Percentiles rank a stretch among this genome's conserved stretches.
Conservation (phyloP, 2,888 invertebrate genomes). For the Rosalia funebris region DNA sequence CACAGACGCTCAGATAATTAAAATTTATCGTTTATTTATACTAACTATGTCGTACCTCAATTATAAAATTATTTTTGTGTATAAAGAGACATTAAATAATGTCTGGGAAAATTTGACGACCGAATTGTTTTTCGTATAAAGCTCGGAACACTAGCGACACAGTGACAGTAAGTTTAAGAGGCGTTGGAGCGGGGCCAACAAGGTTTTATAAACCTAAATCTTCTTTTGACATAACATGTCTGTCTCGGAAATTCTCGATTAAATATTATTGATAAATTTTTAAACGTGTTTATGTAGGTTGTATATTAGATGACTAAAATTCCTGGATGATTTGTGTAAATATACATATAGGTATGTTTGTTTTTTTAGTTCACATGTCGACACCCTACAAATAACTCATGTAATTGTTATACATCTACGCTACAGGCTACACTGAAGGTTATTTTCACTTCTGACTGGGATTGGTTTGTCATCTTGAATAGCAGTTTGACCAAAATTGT, state of each 20-base stretch:
- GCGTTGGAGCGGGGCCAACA: constrained; percentile 37
- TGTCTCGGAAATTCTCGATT: constrained; percentile 35
- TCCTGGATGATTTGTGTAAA: constrained; percentile 7
- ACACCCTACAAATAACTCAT: constrained; percentile 10
- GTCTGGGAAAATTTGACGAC: constrained; percentile 30
- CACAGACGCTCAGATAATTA: background rate
- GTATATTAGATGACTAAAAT: constrained; percentile 16
- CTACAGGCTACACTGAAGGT: background rate
- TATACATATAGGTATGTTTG: constrained; percentile 8
- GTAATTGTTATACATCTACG: background rate
- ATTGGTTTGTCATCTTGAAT: too few species aligned
- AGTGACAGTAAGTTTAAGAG: constrained; percentile 38
- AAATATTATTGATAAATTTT: constrained; percentile 25
- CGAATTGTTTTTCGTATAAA: constrained; percentile 41
- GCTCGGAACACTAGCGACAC: constrained; percentile 38
- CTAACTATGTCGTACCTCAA: constrained; percentile 1
- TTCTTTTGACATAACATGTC: constrained; percentile 38
- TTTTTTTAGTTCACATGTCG: constrained; percentile 9
- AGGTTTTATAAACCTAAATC: constrained; percentile 39
- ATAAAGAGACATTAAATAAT: constrained; percentile 6
- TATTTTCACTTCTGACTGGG: background rate
- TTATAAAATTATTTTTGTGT: constrained; percentile 15
- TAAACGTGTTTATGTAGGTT: constrained; percentile 21
- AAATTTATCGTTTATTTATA: constrained; percentile 7
- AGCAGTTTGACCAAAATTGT: too few species aligned